Conservation (phyloP, 1,140 invertebrate species). For the Plodia interpunctella region DNA sequence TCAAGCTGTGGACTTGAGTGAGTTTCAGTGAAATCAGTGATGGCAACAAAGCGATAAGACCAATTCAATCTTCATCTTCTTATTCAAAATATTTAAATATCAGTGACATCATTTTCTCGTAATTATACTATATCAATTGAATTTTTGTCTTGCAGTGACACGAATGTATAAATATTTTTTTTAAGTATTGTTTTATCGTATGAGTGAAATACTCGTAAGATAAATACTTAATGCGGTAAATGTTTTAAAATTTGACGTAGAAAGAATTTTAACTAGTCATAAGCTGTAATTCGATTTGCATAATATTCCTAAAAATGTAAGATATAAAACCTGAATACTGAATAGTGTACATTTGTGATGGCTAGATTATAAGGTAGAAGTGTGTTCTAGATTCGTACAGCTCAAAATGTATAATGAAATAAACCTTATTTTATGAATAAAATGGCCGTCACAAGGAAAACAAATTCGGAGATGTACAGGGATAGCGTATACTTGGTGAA, state of each 20-base stretch:
- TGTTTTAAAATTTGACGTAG: conserved; percentile 43
- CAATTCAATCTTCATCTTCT: background rate
- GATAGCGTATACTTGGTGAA: conserved; percentile 57
- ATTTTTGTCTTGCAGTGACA: background rate
- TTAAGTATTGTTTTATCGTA: background rate
- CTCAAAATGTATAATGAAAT: conserved; percentile 20
- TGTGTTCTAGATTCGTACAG: conserved; percentile 8
- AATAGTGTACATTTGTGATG: conserved; percentile 60
- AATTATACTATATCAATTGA: background rate
- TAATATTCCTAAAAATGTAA: conserved; percentile 61
- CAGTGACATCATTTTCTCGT: background rate
- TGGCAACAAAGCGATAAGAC: background rate
- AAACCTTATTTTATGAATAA: conserved; percentile 23
- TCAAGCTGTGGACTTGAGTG: conserved; percentile 12
- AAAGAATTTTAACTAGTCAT: conserved; percentile 72
- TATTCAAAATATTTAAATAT: background rate
- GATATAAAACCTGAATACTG: conserved; percentile 47
- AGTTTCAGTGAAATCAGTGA: conserved; percentile 17
- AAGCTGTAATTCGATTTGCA: conserved; percentile 68
- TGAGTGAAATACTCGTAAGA: no score
- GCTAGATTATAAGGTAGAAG: conserved; percentile 33
- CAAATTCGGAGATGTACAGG: conserved; percentile 76
- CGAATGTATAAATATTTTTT: background rate
- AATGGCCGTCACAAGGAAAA: conserved; percentile 48
- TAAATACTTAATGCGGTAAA: conserved; percentile 15